Evolutionary conservation across 1,140 invertebrate genomes (phyloP).

Genomic region (Triops longicaudatus): DNA sequence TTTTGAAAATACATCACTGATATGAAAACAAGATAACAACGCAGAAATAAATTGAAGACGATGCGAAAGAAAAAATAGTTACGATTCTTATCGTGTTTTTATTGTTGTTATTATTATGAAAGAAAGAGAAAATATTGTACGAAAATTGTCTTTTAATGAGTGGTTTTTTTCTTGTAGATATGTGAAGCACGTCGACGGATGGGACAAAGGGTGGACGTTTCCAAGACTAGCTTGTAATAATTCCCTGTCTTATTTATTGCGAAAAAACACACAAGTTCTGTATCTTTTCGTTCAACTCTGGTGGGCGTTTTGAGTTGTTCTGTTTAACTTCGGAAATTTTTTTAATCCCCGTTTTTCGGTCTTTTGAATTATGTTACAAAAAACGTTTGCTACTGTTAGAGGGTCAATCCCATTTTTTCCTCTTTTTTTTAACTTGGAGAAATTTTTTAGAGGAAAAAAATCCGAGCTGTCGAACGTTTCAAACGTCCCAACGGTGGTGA

Average conservation of each 20-base stretch:
- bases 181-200: constrained; percentile 3
- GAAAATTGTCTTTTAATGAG: too few relatives aligned
- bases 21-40: too few relatives aligned
- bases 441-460: not conserved
- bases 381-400: not conserved
- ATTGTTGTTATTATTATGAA: not conserved
- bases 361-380: constrained; percentile 4
- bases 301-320: not conserved
- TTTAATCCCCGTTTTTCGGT: not conserved
- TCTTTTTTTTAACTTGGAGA: not conserved
- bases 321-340: not conserved
- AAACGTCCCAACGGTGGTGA: not conserved
- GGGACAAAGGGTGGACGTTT: not conserved
- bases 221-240: not conserved
- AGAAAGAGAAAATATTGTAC: too few relatives aligned
- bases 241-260: constrained; percentile 8
- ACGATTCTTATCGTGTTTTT: not conserved
- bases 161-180: not conserved
- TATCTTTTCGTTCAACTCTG: not conserved
- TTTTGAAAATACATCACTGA: not conserved
- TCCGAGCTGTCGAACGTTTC: not conserved
- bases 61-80: too few relatives aligned
- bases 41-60: too few relatives aligned
- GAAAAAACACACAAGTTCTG: not conserved
- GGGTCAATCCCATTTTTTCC: not conserved